phyloP scores from a whole-genome alignment of 2,113 vertebrate genomes.

The Dolichotis patagonum region DNA sequence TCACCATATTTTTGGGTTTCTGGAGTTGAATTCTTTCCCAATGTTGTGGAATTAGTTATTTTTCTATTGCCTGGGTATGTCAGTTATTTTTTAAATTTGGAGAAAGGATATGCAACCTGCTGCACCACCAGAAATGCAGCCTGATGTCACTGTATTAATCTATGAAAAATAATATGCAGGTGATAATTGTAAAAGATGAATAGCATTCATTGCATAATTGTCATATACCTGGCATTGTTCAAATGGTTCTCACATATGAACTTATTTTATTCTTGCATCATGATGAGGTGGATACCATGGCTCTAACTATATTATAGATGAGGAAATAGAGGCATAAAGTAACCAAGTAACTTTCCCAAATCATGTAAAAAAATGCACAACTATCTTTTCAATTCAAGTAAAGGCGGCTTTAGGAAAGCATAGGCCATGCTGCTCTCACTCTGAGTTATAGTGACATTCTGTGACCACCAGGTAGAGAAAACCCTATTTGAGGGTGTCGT shows the following conservation, averaged over 20 bases:
- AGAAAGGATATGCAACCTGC: not conserved
- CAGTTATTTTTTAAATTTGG: not conserved
- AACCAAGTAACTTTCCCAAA: not conserved
- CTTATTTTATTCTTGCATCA: not conserved
- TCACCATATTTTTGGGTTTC: not conserved
- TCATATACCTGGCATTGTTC: not conserved
- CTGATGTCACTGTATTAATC: not conserved
- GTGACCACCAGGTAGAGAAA: not conserved
- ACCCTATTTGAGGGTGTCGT: not conserved
- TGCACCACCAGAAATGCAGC: not conserved
- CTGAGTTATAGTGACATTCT: not conserved
- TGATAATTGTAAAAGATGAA: not conserved
- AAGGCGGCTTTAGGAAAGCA: not conserved
- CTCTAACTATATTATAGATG: not conserved
- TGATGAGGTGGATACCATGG: not conserved
- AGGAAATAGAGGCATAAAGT: not conserved
- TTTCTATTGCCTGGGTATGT: not conserved
- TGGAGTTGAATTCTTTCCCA: not conserved
- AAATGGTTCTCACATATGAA: not conserved
- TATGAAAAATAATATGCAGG: not conserved
- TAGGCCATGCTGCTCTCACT: not conserved
- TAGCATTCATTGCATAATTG: not conserved
- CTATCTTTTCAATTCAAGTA: not conserved
- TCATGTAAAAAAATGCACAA: not conserved
- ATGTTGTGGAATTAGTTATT: not conserved